phyloP scores from a whole-genome alignment of 2,888 invertebrate species.

The Hipparchia sbordonii region DNA sequence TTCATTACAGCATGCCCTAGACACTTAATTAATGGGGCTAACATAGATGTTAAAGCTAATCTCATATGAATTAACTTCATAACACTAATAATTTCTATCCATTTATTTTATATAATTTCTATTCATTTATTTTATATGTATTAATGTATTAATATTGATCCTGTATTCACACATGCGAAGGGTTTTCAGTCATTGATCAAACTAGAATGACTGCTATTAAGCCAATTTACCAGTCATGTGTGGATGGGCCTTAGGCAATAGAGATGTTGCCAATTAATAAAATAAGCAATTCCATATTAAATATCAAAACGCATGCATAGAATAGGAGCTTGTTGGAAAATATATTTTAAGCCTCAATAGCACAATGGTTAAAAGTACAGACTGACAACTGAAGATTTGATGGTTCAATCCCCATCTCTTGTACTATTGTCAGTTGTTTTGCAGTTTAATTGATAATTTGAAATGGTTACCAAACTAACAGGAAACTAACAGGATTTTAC shows the following conservation, averaged over 20 bases:
- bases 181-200: background rate
- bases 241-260: background rate
- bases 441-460: too few species aligned
- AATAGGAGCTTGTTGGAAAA: too few species aligned
- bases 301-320: too few species aligned
- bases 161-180: background rate
- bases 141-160: background rate
- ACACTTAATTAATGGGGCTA: constrained; percentile 66
- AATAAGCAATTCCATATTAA: too few species aligned
- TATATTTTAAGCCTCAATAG: too few species aligned
- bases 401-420: too few species aligned
- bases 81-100: constrained; percentile 3
- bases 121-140: constrained; percentile 4
- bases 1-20: constrained; percentile 68
- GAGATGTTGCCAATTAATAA: background rate
- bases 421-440: too few species aligned
- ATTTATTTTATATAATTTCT: background rate
- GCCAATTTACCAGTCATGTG: background rate
- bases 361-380: too few species aligned
- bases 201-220: background rate
- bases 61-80: constrained; percentile 17
- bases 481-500: too few species aligned
- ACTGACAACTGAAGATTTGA: too few species aligned
- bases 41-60: constrained; percentile 47
- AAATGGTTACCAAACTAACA: too few species aligned